These are phyloP conservation scores for Ornithorhynchus anatinus DNA, from an alignment of 2,113 vertebrate genomes.

Conservation along the genomic window DNA sequence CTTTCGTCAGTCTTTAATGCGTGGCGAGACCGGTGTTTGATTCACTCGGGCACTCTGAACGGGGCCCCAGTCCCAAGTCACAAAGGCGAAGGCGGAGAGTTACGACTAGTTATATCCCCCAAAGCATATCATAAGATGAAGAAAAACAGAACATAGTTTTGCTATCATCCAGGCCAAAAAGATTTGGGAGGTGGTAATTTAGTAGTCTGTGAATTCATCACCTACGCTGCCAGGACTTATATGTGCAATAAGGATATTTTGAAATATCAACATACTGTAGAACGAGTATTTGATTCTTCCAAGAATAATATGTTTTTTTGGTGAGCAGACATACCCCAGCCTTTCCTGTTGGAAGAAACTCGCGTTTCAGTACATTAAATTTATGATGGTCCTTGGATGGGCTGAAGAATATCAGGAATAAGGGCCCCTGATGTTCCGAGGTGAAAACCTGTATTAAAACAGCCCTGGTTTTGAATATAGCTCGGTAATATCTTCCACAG, in stretches of 20 bases:
- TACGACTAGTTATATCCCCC: neutral
- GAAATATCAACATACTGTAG: constrained; percentile 16
- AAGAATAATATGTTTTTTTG: constrained; percentile 18
- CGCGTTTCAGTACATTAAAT: constrained; percentile 40
- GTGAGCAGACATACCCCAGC: constrained; percentile 1
- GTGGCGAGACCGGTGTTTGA: no score
- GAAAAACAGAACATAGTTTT: constrained; percentile 17
- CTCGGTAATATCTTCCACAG: neutral
- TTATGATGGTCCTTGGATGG: constrained; percentile 19
- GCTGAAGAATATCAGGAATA: constrained; percentile 19
- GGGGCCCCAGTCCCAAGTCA: neutral
- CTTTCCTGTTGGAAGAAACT: constrained; percentile 23
- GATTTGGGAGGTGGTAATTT: neutral
- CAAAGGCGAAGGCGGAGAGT: neutral
- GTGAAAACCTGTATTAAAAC: constrained; percentile 16
- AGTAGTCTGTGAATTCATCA: neutral
- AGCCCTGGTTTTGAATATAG: neutral
- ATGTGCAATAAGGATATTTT: constrained; percentile 18
- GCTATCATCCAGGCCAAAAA: neutral
- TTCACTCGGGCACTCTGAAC: no score
- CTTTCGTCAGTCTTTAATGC: no score
- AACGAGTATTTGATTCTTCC: constrained; percentile 22
- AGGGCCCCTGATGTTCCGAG: constrained; percentile 9
- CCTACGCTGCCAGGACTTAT: neutral
- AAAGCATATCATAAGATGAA: constrained; percentile 15